Evolutionary conservation across 2,113 vertebrate genomes (phyloP).

Genomic region (Tragelaphus imberbis): DNA sequence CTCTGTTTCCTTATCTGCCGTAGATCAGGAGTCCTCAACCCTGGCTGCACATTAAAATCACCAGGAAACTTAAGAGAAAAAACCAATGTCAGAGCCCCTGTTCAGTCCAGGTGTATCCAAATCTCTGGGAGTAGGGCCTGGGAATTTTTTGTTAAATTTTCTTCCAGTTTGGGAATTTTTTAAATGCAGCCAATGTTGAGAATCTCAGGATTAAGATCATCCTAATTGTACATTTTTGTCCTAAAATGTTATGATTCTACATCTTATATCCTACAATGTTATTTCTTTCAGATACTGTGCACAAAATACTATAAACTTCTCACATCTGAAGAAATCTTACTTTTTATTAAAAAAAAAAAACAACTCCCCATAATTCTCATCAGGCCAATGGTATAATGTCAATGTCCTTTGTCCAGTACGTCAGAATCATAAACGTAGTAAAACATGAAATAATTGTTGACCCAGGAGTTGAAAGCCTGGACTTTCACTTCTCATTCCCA

Average conservation of each 20-base stretch:
- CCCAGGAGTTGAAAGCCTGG: neutral
- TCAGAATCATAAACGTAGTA: neutral
- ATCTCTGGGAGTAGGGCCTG: neutral
- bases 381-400: neutral
- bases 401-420: neutral
- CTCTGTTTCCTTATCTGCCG: neutral
- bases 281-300: neutral
- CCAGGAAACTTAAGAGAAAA: neutral
- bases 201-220: neutral
- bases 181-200: neutral
- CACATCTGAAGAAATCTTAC: neutral
- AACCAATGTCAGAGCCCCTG: neutral
- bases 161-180: neutral
- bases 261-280: neutral
- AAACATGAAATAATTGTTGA: neutral
- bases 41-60: neutral
- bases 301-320: neutral
- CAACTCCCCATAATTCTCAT: neutral
- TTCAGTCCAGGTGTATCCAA: neutral
- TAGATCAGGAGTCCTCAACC: neutral
- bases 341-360: neutral
- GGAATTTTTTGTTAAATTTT: neutral
- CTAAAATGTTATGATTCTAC: neutral
- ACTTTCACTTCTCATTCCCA: constrained; percentile 14
- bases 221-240: neutral